Base-by-base conservation (phyloP, 1,140 invertebrate species). In the Panonychus citri region DNA sequence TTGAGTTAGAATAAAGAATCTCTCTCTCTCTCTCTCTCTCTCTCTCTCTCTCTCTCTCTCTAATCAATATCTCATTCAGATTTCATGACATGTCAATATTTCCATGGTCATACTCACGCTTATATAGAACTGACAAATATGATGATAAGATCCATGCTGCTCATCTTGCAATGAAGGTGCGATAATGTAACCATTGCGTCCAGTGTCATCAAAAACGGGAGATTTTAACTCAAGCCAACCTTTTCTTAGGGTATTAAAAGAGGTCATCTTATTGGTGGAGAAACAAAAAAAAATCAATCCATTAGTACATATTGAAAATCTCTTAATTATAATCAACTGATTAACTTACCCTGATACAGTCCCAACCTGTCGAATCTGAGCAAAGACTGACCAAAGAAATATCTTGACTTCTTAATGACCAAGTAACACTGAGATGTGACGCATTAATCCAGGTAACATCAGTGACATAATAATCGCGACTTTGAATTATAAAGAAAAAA, bases 181-280 rank as follows among this genome's bases (percentile, higher is more conserved):
- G 56, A 82, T 75, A 51, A 78, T 66, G 50, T 70, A 69, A 60
- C 69, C 69, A 12, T 59, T 57, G n/a, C 63, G 54, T 17, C 65
- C 64, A 40, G 64, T 57, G 7, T 60, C 50, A n/a, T 63, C 59
- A 53, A 69, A 65, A 21, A 66, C 26, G 12, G 78, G 70, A 17
- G 76, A 73, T 49, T 74, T 72, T 53, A 71, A 60, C 46, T 82
- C 79, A 17, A 84, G 72, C 82, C 82, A 85, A 53, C 81, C 81
- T 7, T 5, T 34, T 5, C 30, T 12, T 34, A 5, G 5, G 30
- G 5, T 34, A 34, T 34, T 12, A 34, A 34, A n/a, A n/a, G n/a
- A n/a, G n/a, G n/a, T n/a, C n/a, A n/a, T n/a, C n/a, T n/a, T n/a
- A n/a, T n/a, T n/a, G n/a, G n/a, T n/a, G n/a, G n/a, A n/a, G n/a